Evolutionary conservation across 2,888 invertebrate species (phyloP).

Genomic region (Gibbula magus): DNA sequence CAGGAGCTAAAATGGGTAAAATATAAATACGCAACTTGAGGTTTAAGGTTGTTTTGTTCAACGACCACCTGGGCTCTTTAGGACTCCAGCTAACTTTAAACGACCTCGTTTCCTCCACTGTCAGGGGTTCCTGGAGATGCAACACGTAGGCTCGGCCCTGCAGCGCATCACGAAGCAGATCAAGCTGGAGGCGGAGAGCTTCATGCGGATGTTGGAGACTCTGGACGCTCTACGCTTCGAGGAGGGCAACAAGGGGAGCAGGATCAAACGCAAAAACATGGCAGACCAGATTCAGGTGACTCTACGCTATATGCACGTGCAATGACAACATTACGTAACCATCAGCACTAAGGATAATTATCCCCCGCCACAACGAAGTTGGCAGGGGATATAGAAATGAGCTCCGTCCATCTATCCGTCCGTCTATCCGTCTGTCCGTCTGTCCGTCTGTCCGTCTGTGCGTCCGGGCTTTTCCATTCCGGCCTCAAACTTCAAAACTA

Average conservation of each 20-base stretch:
- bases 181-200: constrained; percentile 37
- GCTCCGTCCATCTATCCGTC: no score
- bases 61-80: no score
- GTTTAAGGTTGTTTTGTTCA: no score
- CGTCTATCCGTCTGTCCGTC: no score
- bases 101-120: not conserved
- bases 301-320: not conserved
- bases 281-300: constrained; percentile 56
- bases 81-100: not conserved
- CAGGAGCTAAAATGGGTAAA: no score
- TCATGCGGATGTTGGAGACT: constrained; percentile 52
- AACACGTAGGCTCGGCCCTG: constrained; percentile 41
- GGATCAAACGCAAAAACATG: constrained; percentile 51
- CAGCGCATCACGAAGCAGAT: constrained; percentile 47
- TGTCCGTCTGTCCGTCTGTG: not conserved
- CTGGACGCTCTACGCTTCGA: constrained; percentile 52
- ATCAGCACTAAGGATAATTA: not conserved
- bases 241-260: constrained; percentile 44
- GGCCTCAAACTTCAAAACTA: no score
- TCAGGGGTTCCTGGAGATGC: constrained; percentile 55
- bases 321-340: not conserved
- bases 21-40: no score
- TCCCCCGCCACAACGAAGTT: no score
- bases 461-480: no score
- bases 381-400: no score